phyloP scores from a whole-genome alignment of 2,888 invertebrate species.

The Gisinianus flammeolus region DNA sequence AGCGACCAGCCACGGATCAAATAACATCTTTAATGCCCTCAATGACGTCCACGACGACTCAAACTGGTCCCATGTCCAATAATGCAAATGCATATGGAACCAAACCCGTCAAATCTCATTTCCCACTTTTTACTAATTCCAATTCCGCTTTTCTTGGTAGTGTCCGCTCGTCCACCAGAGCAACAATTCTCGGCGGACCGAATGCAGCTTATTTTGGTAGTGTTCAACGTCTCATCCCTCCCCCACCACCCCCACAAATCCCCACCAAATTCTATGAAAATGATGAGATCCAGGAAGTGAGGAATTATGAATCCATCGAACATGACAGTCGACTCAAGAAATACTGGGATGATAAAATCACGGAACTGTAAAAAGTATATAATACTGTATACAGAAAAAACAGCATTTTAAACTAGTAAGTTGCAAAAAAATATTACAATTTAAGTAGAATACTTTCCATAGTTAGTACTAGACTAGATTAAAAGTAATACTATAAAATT shows the following conservation, averaged over 20 bases:
- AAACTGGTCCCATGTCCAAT: constrained; percentile 14
- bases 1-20: not conserved
- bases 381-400: not conserved
- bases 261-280: constrained; percentile 78
- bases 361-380: constrained; percentile 72
- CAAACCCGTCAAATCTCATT: constrained; percentile 46
- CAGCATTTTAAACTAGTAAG: not conserved
- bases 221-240: constrained; percentile 50
- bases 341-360: constrained; percentile 89
- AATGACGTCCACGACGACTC: constrained; percentile 14
- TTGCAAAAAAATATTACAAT: not conserved
- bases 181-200: constrained; percentile 74
- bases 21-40: constrained; percentile 28
- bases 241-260: constrained; percentile 46
- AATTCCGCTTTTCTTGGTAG: constrained; percentile 49
- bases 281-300: constrained; percentile 67
- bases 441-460: not conserved
- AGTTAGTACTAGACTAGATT: no score
- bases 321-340: constrained; percentile 84
- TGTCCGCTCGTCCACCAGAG: constrained; percentile 58
- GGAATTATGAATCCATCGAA: constrained; percentile 73
- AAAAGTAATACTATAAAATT: no score
- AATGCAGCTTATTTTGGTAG: constrained; percentile 88
- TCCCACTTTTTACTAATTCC: constrained; percentile 44
- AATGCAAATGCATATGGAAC: constrained; percentile 12